Evolutionary conservation across 2,888 invertebrate genomes (phyloP).

Genomic region (Nomada hirtipes): DNA sequence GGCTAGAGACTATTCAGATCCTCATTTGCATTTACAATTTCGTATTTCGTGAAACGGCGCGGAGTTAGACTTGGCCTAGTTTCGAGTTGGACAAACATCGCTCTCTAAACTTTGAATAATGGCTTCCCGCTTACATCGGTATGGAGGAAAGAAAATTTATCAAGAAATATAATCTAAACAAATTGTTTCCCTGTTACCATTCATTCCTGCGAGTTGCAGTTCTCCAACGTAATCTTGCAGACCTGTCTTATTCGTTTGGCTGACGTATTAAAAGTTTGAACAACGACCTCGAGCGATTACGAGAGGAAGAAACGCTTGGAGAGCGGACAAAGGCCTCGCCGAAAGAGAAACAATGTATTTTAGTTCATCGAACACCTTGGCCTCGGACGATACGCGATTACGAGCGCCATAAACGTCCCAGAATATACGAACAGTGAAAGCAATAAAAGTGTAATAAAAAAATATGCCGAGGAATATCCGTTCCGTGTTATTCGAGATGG

Average conservation of each 20-base stretch:
- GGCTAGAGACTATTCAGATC: slow-evolving; percentile 31
- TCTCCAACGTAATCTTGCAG: not conserved
- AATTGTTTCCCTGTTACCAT: not conserved
- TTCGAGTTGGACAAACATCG: slow-evolving; percentile 31
- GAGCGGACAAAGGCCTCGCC: slow-evolving; percentile 10
- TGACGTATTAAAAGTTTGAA: not conserved
- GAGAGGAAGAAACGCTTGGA: not conserved
- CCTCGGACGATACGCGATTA: slow-evolving; percentile 22
- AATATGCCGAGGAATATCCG: not conserved
- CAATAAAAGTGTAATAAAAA: not conserved
- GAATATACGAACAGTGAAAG: not conserved
- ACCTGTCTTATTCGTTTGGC: not conserved
- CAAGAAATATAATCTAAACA: slow-evolving; percentile 1
- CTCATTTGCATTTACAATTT: slow-evolving; percentile 45
- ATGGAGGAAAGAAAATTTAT: not conserved
- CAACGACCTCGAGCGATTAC: not conserved
- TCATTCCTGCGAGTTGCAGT: not conserved
- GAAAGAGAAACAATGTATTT: slow-evolving; percentile 20
- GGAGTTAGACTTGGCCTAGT: slow-evolving; percentile 44
- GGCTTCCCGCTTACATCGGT: not conserved
- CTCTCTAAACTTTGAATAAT: slow-evolving; percentile 26
- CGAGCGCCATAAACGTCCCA: not conserved
- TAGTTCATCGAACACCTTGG: slow-evolving; percentile 19
- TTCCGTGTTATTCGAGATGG: not conserved
- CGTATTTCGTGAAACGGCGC: slow-evolving; percentile 35